Evolutionary conservation across 2,113 vertebrate genomes (phyloP).

Genomic region (Calypte anna): DNA sequence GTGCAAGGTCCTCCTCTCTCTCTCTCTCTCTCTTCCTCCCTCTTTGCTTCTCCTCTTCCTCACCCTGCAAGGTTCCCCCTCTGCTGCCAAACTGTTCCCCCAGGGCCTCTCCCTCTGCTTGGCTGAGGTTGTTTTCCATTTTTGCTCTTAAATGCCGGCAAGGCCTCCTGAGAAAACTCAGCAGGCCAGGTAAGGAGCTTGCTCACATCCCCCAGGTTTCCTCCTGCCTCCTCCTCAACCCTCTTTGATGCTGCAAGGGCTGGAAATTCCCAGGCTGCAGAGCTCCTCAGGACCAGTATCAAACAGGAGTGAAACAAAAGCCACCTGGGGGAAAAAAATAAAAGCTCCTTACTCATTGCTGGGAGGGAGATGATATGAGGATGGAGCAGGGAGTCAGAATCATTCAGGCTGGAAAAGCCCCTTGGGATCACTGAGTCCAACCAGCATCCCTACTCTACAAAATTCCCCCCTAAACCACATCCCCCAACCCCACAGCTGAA

Average conservation of each 20-base stretch:
- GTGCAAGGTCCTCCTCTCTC: not conserved
- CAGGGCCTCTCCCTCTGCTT: not conserved
- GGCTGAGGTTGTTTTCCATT: not conserved
- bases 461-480: too few relatives aligned
- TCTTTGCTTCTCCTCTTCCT: not conserved
- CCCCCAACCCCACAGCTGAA: too few relatives aligned
- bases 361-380: not conserved
- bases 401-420: too few relatives aligned
- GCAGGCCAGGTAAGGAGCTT: not conserved
- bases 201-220: not conserved
- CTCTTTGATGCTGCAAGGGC: not conserved
- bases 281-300: not conserved
- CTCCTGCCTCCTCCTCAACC: not conserved
- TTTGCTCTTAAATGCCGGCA: not conserved
- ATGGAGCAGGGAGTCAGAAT: not conserved
- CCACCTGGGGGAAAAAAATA: not conserved
- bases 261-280: not conserved
- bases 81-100: not conserved
- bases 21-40: not conserved
- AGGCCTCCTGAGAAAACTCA: not conserved
- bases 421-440: too few relatives aligned
- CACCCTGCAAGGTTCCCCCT: not conserved
- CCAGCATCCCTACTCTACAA: too few relatives aligned
- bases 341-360: not conserved
- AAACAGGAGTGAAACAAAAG: not conserved